Conservation (phyloP, 2,888 invertebrate species). For the Priocnemis perturbator region DNA sequence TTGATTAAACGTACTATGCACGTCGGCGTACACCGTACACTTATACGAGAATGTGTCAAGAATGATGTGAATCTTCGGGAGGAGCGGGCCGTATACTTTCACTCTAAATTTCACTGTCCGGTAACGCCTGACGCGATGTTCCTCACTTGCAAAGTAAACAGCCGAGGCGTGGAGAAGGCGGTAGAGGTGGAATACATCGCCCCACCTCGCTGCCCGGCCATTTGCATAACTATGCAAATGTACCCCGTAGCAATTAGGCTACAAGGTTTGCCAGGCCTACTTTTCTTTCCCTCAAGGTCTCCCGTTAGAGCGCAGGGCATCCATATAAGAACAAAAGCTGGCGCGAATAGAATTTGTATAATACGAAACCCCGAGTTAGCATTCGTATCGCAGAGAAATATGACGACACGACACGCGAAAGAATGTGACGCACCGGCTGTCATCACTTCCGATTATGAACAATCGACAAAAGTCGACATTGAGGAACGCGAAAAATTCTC, state of each 20-base stretch:
- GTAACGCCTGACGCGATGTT: constrained; percentile 19
- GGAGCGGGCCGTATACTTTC: constrained; percentile 22
- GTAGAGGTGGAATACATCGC: constrained; percentile 4
- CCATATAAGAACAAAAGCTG: too few relatives aligned
- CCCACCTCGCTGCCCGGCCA: constrained; percentile 23
- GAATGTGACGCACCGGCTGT: too few relatives aligned
- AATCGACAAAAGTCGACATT: too few relatives aligned
- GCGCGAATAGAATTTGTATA: too few relatives aligned
- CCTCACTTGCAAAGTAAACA: constrained; percentile 27
- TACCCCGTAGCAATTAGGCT: constrained; percentile 53
- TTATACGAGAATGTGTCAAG: too few relatives aligned
- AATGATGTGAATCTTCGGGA: too few relatives aligned
- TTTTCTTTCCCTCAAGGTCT: constrained; percentile 41
- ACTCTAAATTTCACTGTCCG: constrained; percentile 29
- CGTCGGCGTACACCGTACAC: too few relatives aligned
- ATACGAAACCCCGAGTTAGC: too few relatives aligned
- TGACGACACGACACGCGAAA: too few relatives aligned
- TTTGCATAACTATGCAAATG: constrained; percentile 65
- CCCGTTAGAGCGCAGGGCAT: neutral
- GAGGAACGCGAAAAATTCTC: too few relatives aligned
- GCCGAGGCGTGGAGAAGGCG: constrained; percentile 18
- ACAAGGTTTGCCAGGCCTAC: constrained; percentile 40
- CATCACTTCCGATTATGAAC: too few relatives aligned
- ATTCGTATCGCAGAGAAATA: too few relatives aligned
- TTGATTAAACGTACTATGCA: neutral